Base-by-base conservation (phyloP, 1,140 invertebrate genomes). In the Solenopsis fugax region DNA sequence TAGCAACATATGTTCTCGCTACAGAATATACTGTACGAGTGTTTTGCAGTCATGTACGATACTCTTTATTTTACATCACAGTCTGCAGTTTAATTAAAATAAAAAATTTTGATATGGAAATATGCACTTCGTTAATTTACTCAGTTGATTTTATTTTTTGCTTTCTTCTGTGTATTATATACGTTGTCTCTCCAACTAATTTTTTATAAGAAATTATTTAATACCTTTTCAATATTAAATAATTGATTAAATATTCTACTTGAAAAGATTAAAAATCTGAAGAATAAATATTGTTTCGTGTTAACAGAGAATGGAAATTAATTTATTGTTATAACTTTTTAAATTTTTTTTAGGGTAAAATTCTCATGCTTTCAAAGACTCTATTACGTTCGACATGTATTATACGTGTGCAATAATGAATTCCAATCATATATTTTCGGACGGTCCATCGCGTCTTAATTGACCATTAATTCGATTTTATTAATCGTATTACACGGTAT, bases 391-490 rank as follows among this genome's bases (percentile, higher is more conserved):
- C n/a, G 21, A 69, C 45, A 69, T 48, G 1, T 48, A 24, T 62
- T 56, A 56, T 21, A 54, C 58, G 12, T 69, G 21, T 69, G 65
- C 21, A 69, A 16, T 69, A 69, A 69, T 69, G 41, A 69, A 50
- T 69, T 69, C 21, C 12, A 12, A 48, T 69, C n/a, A 48, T 69
- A 69, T 50, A 69, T 50, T 69, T 69, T 50, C 13, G 12, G 12
- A 50, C n/a, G 21, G n/a, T 50, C 41, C 21, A 48, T 69, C 41
- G 65, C 65, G 21, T 69, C 41, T 69, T 69, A 69, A 69, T 69
- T 69, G 24, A 6, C 65, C 65, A 69, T 69, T 69, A 69, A 69
- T 69, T 69, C 13, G 65, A 69, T 69, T 69, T 69, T 69, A 69
- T 69, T 69, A 69, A 69, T 69, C 41, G 65, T 48, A 69, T 41